Evolutionary conservation across 2,888 invertebrate species (phyloP).

Genomic region (Drosophila antonietae): DNA sequence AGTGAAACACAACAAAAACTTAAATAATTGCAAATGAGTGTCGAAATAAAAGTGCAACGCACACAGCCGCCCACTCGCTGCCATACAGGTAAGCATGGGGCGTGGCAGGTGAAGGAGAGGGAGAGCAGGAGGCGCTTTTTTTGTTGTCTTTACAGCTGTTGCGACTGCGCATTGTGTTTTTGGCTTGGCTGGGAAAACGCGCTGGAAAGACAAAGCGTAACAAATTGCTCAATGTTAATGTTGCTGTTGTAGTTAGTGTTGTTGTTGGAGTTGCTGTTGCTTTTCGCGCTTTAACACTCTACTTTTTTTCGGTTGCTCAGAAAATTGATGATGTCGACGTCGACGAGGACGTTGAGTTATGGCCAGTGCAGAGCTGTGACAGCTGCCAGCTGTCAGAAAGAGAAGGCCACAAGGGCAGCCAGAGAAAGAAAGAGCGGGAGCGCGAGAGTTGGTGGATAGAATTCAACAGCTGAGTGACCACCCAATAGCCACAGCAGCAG

Average conservation of each 20-base stretch:
- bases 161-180: slow-evolving; percentile 67
- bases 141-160: slow-evolving; percentile 47
- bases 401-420: not conserved
- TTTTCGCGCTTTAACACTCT: slow-evolving; percentile 80
- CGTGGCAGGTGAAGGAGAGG: not conserved
- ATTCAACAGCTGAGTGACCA: slow-evolving; percentile 40
- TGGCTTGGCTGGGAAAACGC: slow-evolving; percentile 51
- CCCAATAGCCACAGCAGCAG: slow-evolving; percentile 38
- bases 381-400: slow-evolving; percentile 50
- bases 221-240: slow-evolving; percentile 72
- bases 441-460: not conserved
- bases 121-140: not conserved
- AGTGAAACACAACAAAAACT: slow-evolving; percentile 55
- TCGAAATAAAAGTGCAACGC: slow-evolving; percentile 64
- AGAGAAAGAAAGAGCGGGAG: not conserved
- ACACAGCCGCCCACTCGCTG: slow-evolving; percentile 18
- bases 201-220: slow-evolving; percentile 74
- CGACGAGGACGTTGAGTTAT: slow-evolving; percentile 66
- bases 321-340: slow-evolving; percentile 72
- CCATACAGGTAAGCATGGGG: not conserved
- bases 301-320: slow-evolving; percentile 30
- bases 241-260: slow-evolving; percentile 26
- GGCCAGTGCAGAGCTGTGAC: slow-evolving; percentile 60
- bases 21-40: slow-evolving; percentile 73
- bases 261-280: slow-evolving; percentile 33